These are phyloP conservation scores for Percopsis transmontana DNA, from an alignment of 2,113 vertebrate species.

Conservation along the genomic window DNA sequence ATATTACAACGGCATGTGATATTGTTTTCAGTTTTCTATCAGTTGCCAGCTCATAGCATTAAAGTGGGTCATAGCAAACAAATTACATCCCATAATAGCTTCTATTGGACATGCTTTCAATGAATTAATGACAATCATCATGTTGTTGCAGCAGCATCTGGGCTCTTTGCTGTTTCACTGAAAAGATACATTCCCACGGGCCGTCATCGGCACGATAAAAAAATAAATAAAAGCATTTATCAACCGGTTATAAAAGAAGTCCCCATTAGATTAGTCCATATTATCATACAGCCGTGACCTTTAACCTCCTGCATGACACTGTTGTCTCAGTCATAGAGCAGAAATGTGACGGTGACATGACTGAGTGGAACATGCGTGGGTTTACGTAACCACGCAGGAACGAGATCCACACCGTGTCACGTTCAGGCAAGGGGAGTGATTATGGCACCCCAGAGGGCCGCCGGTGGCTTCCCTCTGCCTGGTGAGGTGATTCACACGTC, in stretches of 20 bases:
- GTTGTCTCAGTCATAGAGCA: constrained; percentile 68
- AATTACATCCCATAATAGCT: too few relatives aligned
- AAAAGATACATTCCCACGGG: too few relatives aligned
- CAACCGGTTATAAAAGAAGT: background rate
- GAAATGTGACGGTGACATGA: constrained; percentile 71
- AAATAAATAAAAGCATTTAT: background rate
- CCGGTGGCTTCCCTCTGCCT: constrained; percentile 12
- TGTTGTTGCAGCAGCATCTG: too few relatives aligned
- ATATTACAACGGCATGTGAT: too few relatives aligned
- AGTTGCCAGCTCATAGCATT: background rate
- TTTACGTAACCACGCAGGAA: constrained; percentile 54
- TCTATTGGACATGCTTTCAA: too few relatives aligned
- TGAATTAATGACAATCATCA: too few relatives aligned
- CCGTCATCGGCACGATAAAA: too few relatives aligned
- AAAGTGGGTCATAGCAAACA: too few relatives aligned
- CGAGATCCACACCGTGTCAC: constrained; percentile 53
- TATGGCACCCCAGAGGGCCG: background rate
- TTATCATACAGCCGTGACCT: constrained; percentile 66
- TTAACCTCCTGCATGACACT: constrained; percentile 68
- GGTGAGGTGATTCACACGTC: constrained; percentile 35
- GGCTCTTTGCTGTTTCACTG: too few relatives aligned
- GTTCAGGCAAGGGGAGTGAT: background rate
- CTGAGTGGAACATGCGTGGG: constrained; percentile 59
- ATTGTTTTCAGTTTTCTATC: too few relatives aligned
- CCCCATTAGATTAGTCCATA: background rate